Evolutionary conservation across 2,113 vertebrate species (phyloP).

Genomic region (Strigops habroptila): DNA sequence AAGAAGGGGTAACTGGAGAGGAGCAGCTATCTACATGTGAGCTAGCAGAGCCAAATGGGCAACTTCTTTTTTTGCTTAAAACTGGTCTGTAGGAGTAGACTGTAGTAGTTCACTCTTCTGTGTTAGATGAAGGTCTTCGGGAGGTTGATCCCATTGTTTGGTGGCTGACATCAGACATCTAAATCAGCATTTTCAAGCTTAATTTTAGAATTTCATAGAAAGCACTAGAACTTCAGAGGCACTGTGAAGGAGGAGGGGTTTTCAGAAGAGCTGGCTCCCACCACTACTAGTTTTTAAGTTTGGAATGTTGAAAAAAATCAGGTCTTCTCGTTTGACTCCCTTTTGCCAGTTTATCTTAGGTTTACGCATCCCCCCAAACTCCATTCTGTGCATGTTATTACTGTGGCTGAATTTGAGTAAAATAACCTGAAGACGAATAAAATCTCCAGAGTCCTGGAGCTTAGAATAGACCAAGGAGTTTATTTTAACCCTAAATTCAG

Average conservation of each 20-base stretch:
- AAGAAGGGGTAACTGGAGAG: neutral
- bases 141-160: neutral
- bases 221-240: neutral
- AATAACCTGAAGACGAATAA: neutral
- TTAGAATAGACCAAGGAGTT: neutral
- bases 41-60: neutral
- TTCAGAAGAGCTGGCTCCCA: neutral
- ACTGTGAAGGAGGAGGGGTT: neutral
- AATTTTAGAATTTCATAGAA: neutral
- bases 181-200: neutral
- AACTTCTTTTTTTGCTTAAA: neutral
- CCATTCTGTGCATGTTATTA: neutral
- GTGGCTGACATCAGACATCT: neutral
- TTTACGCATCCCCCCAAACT: rapidly evolving
- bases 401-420: neutral
- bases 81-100: neutral
- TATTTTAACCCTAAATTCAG: neutral
- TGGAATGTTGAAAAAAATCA: neutral
- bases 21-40: neutral
- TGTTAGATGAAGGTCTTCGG: neutral
- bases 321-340: neutral
- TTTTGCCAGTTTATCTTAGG: neutral
- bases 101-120: neutral
- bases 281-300: neutral
- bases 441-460: rapidly evolving